Evolutionary conservation across 2,113 vertebrate genomes (phyloP).

Genomic region (Lepus timidus): DNA sequence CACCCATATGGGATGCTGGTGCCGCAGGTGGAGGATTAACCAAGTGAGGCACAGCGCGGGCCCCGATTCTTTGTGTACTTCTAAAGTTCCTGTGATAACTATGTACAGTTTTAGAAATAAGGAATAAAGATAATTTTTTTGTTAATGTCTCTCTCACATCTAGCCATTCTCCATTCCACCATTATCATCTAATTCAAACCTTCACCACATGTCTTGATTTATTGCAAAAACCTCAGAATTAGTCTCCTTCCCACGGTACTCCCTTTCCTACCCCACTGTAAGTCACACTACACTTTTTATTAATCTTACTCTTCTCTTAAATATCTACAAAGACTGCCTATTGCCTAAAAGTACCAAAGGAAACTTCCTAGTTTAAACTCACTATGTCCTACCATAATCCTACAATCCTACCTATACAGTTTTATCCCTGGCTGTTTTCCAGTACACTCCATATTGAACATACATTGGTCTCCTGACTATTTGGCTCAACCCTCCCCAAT

Average conservation of each 20-base stretch:
- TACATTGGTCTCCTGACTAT: neutral
- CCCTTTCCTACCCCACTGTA: neutral
- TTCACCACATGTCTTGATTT: constrained; percentile 12
- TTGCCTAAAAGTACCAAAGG: neutral
- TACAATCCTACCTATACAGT: neutral
- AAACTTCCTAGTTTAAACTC: neutral
- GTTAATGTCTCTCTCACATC: neutral
- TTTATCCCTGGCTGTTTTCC: neutral
- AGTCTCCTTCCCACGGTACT: neutral
- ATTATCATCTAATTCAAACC: constrained; percentile 16
- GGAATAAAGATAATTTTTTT: neutral
- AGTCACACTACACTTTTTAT: neutral
- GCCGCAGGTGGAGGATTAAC: no score
- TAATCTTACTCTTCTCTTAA: constrained; percentile 18
- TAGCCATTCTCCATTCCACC: constrained; percentile 6
- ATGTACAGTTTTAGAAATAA: neutral
- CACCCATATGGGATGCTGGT: no score
- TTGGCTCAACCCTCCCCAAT: neutral
- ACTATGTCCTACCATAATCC: neutral
- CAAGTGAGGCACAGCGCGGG: no score
- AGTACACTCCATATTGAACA: neutral
- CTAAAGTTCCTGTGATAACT: constrained; percentile 11
- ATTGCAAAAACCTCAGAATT: neutral
- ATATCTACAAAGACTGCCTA: constrained; percentile 33
- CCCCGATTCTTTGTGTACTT: no score